Evolutionary conservation across 1,140 invertebrate genomes (phyloP), one percentile per base, ranked within the genome.

Genomic region (Lutraria rhynchaena): DNA sequence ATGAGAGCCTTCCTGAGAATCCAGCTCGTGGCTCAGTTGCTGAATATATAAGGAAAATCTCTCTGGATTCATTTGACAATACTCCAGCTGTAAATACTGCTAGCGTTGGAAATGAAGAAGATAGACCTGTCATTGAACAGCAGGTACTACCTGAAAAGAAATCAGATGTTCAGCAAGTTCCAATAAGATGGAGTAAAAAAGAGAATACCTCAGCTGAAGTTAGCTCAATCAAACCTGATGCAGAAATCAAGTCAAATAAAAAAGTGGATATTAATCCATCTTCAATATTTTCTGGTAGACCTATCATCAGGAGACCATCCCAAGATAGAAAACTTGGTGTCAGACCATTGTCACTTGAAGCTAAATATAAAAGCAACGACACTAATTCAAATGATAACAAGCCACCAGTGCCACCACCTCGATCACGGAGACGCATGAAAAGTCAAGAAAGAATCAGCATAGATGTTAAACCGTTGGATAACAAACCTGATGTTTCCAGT

Each of bases 11-110:
- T 55, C 75, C 75, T 17, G n/a, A 69, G 57, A 24, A 55, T 51
- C 35, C 75, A 35, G 29, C 61, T 15, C 61, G 61, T 53, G 75
- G 75, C 19, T 78, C 75, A 15, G 75, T 78, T 37, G 75, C 75
- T 53, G 75, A 67, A n/a, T 78, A 78, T 55, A 57, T 78, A 13
- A 35, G 63, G 17, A 78, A 69, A 69, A 22, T 78, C 44, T 69
- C 75, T 5, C 74, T 63, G 22, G 19, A 29, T 33, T 35, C 58
- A n/a, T 61, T 35, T n/a, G 15, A 53, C n/a, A 35, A 61, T 27
- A 37, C 73, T 27, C 13, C 17, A n/a, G 37, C 24, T 46, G 55
- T 61, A 61, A 49, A 3, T 1, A n/a, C 19, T n/a, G n/a, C 11
- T 1, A 44, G 29, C 15, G 37, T 27, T n/a, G 58, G 5, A 61